Base-by-base conservation (phyloP, 2,113 vertebrate species). In the Myiozetetes cayanensis region DNA sequence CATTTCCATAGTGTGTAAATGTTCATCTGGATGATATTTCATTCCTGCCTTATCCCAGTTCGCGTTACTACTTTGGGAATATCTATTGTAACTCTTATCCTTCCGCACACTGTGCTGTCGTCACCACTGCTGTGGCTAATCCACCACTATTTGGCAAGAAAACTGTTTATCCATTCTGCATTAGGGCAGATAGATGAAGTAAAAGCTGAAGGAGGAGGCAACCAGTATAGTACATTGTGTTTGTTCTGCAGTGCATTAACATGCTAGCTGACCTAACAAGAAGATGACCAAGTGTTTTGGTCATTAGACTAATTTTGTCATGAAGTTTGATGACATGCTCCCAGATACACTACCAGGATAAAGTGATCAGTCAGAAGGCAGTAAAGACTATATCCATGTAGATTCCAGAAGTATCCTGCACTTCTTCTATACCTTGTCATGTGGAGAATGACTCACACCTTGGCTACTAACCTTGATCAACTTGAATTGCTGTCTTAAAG, bases 61-160 rank as follows among this genome's bases (percentile, higher is more conserved):
- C 95, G 46, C 3, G 16, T 96, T 97, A 90, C 95, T 83, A 67
- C 76, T 90, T 61, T 92, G 93, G 95, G 75, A 89, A 50, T 93
- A 93, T 91, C 88, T 91, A 80, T 94, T 97, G 94, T 97, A 96
- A 93, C 84, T 90, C 84, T 93, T 94, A 94, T 39, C 90, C 94
- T 93, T 91, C 84, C 3, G 0, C 58, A 33, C 37, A 6, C 49
- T n/a, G 46, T 62, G 63, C 90, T 79, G 82, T 92, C 86, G 49
- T 90, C 85, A 75, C 84, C 47, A 4, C 39, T 30, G 44, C 95
- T 76, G 41, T 74, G 88, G 84, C 67, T 97, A 96, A 97, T 95
- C 95, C 86, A 52, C 92, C 84, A 77, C 89, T 82, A 81, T 90
- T 96, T 96, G 91, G 92, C 96, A 94, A 68, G 88, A 49, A 91